Evolutionary conservation across 2,888 invertebrate genomes (phyloP).

Genomic region (Polymixis lichenea): DNA sequence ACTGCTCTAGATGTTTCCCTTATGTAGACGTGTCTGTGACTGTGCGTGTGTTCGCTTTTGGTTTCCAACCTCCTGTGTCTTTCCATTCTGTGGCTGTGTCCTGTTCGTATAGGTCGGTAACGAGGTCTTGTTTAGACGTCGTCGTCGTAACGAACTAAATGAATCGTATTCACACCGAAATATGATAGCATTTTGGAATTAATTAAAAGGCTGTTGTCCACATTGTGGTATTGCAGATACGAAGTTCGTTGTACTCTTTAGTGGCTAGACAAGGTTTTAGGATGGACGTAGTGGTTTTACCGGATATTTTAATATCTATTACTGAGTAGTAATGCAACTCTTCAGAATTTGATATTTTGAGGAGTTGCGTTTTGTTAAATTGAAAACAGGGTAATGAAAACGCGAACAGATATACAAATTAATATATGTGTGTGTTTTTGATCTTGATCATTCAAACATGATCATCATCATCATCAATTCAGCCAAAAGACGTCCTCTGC

Average conservation of each 20-base stretch:
- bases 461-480: too few species aligned
- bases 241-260: constrained; percentile 23
- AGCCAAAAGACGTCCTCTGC: too few species aligned
- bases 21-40: neutral
- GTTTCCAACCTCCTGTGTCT: neutral
- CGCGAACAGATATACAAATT: neutral
- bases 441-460: too few species aligned
- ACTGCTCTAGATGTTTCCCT: too few species aligned
- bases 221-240: constrained; percentile 4
- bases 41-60: neutral
- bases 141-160: constrained; percentile 39
- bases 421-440: too few species aligned
- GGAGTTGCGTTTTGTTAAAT: neutral
- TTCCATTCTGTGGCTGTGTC: constrained; percentile 38
- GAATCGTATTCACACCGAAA: constrained; percentile 33
- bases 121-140: constrained; percentile 39
- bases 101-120: constrained; percentile 43
- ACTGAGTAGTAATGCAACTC: neutral
- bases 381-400: neutral
- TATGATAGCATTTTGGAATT: constrained; percentile 28
- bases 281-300: neutral
- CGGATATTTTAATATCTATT: neutral
- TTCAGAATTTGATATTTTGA: neutral
- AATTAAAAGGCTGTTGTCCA: constrained; percentile 11
- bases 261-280: neutral